A percentile compares a stretch with the other conserved stretches of the same genome.
Evolutionary conservation across 2,113 vertebrate species (phyloP).

Genomic region (Leptosomus discolor): DNA sequence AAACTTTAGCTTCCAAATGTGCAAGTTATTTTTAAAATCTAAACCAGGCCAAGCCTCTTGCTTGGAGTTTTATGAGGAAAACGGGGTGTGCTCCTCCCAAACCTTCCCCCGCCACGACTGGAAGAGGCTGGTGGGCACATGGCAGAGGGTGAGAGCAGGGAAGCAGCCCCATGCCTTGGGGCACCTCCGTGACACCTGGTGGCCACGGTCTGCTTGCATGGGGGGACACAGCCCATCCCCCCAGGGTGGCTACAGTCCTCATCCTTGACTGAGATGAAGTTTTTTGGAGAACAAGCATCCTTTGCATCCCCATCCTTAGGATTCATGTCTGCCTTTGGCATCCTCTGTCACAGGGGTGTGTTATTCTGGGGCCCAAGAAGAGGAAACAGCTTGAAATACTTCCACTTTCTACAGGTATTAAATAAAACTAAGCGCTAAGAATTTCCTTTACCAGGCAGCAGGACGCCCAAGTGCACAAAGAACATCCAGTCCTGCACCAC

Average conservation of each 20-base stretch:
- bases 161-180: neutral
- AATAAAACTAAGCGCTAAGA: neutral
- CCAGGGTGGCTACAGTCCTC: neutral
- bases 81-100: neutral
- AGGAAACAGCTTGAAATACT: neutral
- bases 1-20: conserved; percentile 60
- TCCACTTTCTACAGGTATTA: neutral
- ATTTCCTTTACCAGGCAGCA: neutral
- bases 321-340: neutral
- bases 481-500: neutral
- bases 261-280: neutral
- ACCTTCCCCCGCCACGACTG: neutral
- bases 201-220: accelerated
- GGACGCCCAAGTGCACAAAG: neutral
- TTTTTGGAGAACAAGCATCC: neutral
- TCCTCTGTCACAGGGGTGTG: accelerated
- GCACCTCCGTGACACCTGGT: neutral
- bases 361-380: neutral
- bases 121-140: neutral
- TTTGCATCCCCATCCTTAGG: neutral
- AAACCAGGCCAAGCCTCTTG: conserved; percentile 50
- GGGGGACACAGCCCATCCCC: neutral
- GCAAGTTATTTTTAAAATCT: conserved; percentile 65
- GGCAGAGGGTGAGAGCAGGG: neutral
- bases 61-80: conserved; percentile 47